A percentile compares a stretch with the other conserved stretches of the same genome.
These are phyloP conservation scores for Hozukius guyotensis DNA, from an alignment of 2,797 vertebrate species.

Conservation along the genomic window DNA sequence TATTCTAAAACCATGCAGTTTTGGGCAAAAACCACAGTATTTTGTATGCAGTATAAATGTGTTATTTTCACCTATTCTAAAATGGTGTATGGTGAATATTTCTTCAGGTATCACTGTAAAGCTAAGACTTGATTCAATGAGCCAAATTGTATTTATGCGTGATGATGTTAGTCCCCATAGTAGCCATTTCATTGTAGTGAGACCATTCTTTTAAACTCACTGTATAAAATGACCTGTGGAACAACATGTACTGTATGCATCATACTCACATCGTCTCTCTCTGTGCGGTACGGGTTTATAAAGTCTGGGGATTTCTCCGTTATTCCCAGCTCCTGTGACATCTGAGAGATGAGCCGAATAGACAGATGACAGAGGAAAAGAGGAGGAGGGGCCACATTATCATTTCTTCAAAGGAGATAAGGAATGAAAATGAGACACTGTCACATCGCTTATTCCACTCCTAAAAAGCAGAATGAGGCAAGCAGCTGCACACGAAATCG, in stretches of 20 bases:
- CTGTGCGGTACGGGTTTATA: slow-evolving; percentile 93
- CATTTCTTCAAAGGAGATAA: slow-evolving; percentile 12
- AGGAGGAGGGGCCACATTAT: neutral
- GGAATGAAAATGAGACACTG: neutral
- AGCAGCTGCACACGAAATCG: neutral
- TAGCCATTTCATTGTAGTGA: too few relatives aligned
- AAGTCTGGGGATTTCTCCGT: slow-evolving; percentile 93
- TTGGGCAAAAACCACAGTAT: accelerated
- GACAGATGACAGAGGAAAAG: slow-evolving; percentile 20
- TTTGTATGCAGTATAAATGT: too few relatives aligned
- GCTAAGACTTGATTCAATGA: too few relatives aligned
- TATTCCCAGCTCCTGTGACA: slow-evolving; percentile 98
- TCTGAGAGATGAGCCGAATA: slow-evolving; percentile 79
- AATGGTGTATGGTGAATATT: too few relatives aligned
- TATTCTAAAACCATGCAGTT: too few relatives aligned
- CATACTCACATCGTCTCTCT: slow-evolving; percentile 89
- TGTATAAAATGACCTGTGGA: neutral
- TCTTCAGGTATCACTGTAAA: neutral
- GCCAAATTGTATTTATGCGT: too few relatives aligned
- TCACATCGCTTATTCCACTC: slow-evolving; percentile 10
- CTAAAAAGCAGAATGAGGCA: neutral
- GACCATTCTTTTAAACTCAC: too few relatives aligned
- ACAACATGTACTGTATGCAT: neutral
- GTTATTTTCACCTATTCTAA: too few relatives aligned
- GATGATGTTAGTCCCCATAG: too few relatives aligned